Evolutionary conservation across 2,797 vertebrate species (phyloP).

Genomic region (Calcarius lapponicus): DNA sequence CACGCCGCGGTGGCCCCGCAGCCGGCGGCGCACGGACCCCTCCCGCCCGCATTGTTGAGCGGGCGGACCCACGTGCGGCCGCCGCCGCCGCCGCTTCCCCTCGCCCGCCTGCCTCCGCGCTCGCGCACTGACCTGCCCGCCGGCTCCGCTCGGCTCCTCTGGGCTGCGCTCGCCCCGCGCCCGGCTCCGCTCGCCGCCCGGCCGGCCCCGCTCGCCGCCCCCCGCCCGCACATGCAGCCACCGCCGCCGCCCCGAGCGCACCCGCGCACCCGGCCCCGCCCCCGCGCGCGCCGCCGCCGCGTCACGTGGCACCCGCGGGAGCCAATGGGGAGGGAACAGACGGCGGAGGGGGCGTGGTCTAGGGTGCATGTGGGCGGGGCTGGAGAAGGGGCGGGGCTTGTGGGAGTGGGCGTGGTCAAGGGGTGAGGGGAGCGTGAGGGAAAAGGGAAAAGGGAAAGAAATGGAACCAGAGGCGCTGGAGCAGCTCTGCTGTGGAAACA

Average conservation of each 20-base stretch:
- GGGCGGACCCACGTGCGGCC: not conserved
- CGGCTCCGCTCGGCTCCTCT: not conserved
- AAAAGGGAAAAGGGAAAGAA: too few relatives aligned
- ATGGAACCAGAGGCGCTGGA: accelerated
- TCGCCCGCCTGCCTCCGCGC: not conserved
- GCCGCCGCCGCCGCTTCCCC: not conserved
- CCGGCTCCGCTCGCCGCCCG: not conserved
- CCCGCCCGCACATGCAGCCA: too few relatives aligned
- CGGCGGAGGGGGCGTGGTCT: not conserved
- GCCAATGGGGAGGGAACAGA: not conserved
- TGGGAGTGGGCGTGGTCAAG: accelerated
- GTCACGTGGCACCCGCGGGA: not conserved
- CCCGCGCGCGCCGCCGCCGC: not conserved
- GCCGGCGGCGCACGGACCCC: not conserved
- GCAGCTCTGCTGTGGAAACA: not conserved
- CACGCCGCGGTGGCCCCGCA: not conserved
- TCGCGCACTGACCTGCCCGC: not conserved
- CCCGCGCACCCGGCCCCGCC: not conserved
- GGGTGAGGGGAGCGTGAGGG: not conserved
- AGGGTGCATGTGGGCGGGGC: accelerated
- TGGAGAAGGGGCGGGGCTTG: accelerated
- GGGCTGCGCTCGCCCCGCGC: not conserved
- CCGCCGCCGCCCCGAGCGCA: not conserved
- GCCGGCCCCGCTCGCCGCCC: not conserved
- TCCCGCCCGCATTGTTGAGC: constrained; percentile 6